Conservation (phyloP, 1,140 invertebrate species). For the Prorops nasuta region DNA sequence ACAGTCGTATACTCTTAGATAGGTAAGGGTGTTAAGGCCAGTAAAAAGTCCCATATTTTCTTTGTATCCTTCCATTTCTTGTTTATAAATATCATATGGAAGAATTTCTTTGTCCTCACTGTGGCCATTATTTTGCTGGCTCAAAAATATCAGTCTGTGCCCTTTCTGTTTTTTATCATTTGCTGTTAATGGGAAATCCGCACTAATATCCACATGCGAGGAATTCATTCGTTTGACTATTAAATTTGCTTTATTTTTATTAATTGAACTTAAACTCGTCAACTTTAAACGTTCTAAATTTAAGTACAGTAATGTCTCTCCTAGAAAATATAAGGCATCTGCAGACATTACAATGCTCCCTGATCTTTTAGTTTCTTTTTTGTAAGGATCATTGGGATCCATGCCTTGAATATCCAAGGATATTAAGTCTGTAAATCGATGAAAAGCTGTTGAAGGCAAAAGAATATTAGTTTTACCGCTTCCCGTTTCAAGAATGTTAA, state of each 20-base stretch:
- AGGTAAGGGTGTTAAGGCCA: constrained; percentile 57
- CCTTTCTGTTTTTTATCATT: constrained; percentile 31
- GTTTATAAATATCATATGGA: constrained; percentile 65
- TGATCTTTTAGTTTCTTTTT: constrained; percentile 15
- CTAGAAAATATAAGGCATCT: constrained; percentile 41
- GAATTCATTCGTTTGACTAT: constrained; percentile 43
- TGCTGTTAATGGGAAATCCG: constrained; percentile 6
- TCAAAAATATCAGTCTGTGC: constrained; percentile 46
- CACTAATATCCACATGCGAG: constrained; percentile 38
- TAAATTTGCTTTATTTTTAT: constrained; percentile 42
- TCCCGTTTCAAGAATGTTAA: constrained; percentile 58
- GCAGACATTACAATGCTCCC: constrained; percentile 39
- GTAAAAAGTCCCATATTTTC: constrained; percentile 54
- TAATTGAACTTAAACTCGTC: constrained; percentile 31
- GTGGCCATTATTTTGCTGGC: constrained; percentile 36
- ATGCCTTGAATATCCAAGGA: constrained; percentile 64
- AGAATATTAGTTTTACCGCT: constrained; percentile 40
- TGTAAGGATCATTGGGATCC: constrained; percentile 27
- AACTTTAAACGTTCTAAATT: constrained; percentile 45
- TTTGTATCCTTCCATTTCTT: constrained; percentile 54
- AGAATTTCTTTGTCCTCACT: constrained; percentile 59
- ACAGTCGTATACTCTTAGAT: constrained; percentile 62
- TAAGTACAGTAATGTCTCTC: constrained; percentile 39
- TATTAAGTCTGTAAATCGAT: constrained; percentile 57
- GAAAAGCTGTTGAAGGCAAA: constrained; percentile 56